Evolutionary conservation across 2,888 invertebrate species (phyloP).

Genomic region (Eurois occulta): DNA sequence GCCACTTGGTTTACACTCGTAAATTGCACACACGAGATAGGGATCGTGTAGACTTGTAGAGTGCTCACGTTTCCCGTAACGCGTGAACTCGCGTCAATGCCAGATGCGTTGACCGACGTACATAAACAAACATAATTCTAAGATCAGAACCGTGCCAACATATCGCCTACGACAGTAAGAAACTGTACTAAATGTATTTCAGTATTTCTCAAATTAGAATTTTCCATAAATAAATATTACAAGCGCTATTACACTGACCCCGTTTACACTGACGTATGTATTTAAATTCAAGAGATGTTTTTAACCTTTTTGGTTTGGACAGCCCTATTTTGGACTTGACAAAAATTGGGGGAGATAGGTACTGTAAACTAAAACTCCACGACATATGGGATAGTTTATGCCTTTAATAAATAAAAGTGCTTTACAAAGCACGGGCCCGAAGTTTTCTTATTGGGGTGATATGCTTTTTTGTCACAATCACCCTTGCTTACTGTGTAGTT

Average conservation of each 20-base stretch:
- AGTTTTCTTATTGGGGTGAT: slow-evolving; percentile 28
- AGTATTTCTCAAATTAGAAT: slow-evolving; percentile 25
- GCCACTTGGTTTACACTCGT: not conserved
- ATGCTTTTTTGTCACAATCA: slow-evolving; percentile 24
- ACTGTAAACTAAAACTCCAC: slow-evolving; percentile 46
- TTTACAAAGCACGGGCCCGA: slow-evolving; percentile 10
- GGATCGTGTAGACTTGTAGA: slow-evolving; percentile 1
- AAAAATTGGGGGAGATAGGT: slow-evolving; percentile 46
- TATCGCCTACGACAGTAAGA: slow-evolving; percentile 36
- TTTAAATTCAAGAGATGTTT: not conserved
- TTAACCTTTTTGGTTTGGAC: not conserved
- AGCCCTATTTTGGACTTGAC: slow-evolving; percentile 29
- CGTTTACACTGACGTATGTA: not conserved
- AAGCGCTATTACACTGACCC: slow-evolving; percentile 4
- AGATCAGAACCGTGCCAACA: slow-evolving; percentile 23
- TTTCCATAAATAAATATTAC: slow-evolving; percentile 44
- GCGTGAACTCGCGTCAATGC: slow-evolving; percentile 30
- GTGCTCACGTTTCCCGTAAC: slow-evolving; percentile 29
- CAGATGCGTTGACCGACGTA: slow-evolving; percentile 19
- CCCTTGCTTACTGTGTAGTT: not conserved
- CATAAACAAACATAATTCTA: not conserved
- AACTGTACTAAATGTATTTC: slow-evolving; percentile 23
- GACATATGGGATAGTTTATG: slow-evolving; percentile 42
- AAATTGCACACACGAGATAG: slow-evolving; percentile 23
- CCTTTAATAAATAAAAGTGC: slow-evolving; percentile 53